These are phyloP conservation scores for Nematolebias whitei DNA, from an alignment of 2,113 vertebrate species.

Conservation along the genomic window DNA sequence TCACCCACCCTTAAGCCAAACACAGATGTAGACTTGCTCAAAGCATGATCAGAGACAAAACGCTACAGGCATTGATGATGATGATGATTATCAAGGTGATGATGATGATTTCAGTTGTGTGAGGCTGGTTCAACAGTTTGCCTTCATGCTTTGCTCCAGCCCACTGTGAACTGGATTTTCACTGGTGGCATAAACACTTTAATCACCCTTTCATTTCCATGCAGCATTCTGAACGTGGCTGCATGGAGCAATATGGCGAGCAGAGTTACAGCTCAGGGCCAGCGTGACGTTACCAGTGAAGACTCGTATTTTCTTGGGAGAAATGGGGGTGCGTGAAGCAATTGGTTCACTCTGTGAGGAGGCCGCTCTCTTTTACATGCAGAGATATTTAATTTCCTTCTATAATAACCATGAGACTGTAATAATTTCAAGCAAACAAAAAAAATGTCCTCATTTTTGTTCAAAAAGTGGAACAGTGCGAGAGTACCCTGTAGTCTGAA, in stretches of 20 bases:
- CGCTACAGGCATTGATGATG: slow-evolving; percentile 10
- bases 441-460: too few species aligned
- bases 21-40: slow-evolving; percentile 19
- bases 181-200: slow-evolving; percentile 27
- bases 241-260: slow-evolving; percentile 2
- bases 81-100: slow-evolving; percentile 33
- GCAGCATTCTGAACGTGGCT: slow-evolving; percentile 1
- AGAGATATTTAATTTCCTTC: slow-evolving; percentile 1
- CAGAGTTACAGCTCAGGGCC: slow-evolving; percentile 22
- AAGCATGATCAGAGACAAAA: slow-evolving; percentile 19
- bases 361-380: not conserved
- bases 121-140: slow-evolving; percentile 66
- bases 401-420: slow-evolving; percentile 4
- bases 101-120: slow-evolving; percentile 17
- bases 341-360: not conserved
- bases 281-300: slow-evolving; percentile 21
- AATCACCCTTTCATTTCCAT: not conserved
- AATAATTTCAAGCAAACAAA: not conserved
- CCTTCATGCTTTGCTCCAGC: slow-evolving; percentile 13
- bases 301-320: not conserved
- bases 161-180: slow-evolving; percentile 40
- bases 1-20: not conserved
- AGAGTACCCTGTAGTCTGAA: slow-evolving; percentile 22
- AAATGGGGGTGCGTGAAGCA: slow-evolving; percentile 1
- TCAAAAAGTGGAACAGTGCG: too few species aligned